Conservation (phyloP, 2,113 vertebrate species). For the Strix uralensis region DNA sequence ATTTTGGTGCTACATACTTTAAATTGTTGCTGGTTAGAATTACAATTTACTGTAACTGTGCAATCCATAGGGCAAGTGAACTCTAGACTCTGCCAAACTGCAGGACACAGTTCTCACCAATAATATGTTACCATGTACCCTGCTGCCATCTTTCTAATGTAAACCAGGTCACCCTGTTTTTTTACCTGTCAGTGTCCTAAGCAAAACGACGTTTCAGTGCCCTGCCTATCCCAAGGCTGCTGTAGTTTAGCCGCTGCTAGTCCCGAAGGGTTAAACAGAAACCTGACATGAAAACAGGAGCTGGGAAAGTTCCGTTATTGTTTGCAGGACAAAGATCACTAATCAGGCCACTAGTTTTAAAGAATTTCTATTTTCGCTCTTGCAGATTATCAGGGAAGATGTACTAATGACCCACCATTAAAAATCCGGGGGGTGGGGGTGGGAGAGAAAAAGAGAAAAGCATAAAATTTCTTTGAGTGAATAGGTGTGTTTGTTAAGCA, state of each 20-base stretch:
- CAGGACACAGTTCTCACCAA: background rate
- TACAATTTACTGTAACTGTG: background rate
- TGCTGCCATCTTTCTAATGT: background rate
- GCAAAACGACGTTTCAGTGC: accelerated
- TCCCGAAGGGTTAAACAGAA: background rate
- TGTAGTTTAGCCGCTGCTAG: background rate
- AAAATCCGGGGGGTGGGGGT: too few relatives aligned
- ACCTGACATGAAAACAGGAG: background rate
- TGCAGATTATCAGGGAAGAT: background rate
- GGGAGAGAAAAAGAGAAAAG: background rate
- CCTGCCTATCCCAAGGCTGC: background rate
- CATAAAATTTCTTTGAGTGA: background rate
- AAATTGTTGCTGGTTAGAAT: background rate
- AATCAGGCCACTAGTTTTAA: background rate
- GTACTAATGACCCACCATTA: background rate
- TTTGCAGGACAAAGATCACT: background rate
- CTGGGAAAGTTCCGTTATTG: background rate
- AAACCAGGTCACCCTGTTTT: background rate
- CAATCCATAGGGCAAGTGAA: background rate
- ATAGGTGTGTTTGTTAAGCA: background rate
- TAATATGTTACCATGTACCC: accelerated
- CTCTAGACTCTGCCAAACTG: too few relatives aligned
- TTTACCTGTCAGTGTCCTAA: background rate
- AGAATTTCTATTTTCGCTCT: background rate
- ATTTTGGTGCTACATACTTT: background rate